Evolutionary conservation across 1,140 invertebrate genomes (phyloP), one percentile per base, ranked within the genome.

Genomic region (Eubasilissa regina): DNA sequence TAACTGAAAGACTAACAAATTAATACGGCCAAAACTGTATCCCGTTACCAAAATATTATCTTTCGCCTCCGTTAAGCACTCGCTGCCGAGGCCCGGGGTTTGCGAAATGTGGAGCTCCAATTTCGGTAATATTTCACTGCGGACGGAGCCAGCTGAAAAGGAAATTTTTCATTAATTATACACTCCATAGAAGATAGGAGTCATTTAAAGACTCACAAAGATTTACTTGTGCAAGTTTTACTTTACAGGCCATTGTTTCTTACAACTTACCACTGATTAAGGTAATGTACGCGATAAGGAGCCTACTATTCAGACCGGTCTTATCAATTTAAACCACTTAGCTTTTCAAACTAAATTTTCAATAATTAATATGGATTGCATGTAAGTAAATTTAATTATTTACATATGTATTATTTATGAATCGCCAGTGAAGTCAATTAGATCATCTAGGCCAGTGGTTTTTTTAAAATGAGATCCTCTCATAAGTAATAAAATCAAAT

Each of bases 91-190:
- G 35, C n/a, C 51, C 51, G 35, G 53, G 53, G 72, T 45, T 45
- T 43, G 15, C 21, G 10, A 13, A 45, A 44, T 17, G 6, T 8
- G 72, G 21, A 35, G 53, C 72, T 56, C 72, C 48, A 15, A 56
- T 74, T 56, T 74, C 48, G 13, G 53, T 56, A 35, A 35, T 56
- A 55, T 35, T 55, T 74, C 21, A 56, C 51, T 0, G 25, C 9
- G 19, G 60, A 64, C 60, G 60, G 15, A 17, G 21, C 17, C 10
- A 17, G 51, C 15, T 13, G 68, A 72, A 17, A 72, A 15, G 45
- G 47, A 51, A 17, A 72, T 72, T 21, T 21, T 72, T 72, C 68
- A 72, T 72, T 72, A 72, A 72, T 72, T 72, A 72, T 51, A 72
- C 45, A 72, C 68, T 72, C 15, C 8, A 21, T 19, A 47, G 19